Evolutionary conservation across 1,140 invertebrate genomes (phyloP), one percentile per base, ranked within the genome.

Genomic region (Euwallacea similis): DNA sequence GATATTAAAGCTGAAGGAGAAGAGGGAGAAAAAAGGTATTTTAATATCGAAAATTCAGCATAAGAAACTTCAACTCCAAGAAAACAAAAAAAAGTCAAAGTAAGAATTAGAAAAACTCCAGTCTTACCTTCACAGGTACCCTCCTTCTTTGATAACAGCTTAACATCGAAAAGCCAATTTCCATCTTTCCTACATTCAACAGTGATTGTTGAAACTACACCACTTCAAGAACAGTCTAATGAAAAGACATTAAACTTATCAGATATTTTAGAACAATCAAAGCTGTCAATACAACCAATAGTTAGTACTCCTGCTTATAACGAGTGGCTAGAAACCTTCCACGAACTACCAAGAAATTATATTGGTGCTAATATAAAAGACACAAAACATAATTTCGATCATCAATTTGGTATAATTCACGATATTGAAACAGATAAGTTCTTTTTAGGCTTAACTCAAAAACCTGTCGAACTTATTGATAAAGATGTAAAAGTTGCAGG

Each of bases 351-450:
- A n/a, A 54, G 66, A 63, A 13, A 16, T 33, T 69, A 44, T 66
- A 58, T 66, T 55, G 63, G 56, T 58, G 43, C 11, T 15, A 11
- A 33, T 55, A 41, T 61, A 56, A 73, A 42, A 62, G 62, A 67
- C 56, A 43, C 4, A 47, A n/a, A 62, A 47, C 56, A 62, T 9
- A 8, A 61, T 4, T 54, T 58, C 55, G 71, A 73, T 69, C 47
- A 69, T 65, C 54, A 67, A 11, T 72, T 65, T 72, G 73, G 73
- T 9, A 56, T 74, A 41, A 42, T 65, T 7, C 72, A 74, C 56
- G 72, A 71, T 54, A 3, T 13, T 7, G 69, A 65, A 6, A 61
- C 9, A 21, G 62, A 71, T 21, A 74, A 74, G 42, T 74, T 66
- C 56, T 42, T 42, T 7, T 53, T 74, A 44, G 68, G 72, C 6